Conservation (phyloP, 92 coral and sea anemone species). For the Porites lobata region DNA sequence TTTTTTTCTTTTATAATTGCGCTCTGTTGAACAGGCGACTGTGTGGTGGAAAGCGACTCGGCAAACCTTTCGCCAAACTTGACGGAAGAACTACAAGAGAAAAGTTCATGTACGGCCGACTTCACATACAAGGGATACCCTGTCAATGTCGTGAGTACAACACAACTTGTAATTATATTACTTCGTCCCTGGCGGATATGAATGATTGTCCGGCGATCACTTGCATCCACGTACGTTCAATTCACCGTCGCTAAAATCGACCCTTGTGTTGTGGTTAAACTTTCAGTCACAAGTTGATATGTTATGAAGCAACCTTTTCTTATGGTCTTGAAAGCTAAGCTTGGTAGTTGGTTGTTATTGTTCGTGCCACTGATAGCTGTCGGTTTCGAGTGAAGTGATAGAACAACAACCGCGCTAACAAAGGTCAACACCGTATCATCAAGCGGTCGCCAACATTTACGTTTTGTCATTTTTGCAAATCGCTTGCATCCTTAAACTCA, state of each 20-base stretch:
- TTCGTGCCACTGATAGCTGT: conserved; percentile 62
- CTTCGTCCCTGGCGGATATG: conserved; percentile 25
- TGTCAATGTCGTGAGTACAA: conserved; percentile 93
- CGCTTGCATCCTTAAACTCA: conserved; percentile 1
- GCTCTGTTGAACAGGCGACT: conserved; percentile 81
- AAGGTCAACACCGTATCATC: conserved; percentile 83
- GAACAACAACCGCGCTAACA: conserved; percentile 71
- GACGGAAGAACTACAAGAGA: conserved; percentile 80
- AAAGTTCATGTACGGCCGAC: conserved; percentile 91
- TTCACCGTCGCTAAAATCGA: background rate
- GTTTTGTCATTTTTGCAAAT: conserved; percentile 49
- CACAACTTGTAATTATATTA: background rate
- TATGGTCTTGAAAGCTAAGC: conserved; percentile 4
- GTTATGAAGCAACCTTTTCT: background rate
- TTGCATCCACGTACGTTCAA: conserved; percentile 7
- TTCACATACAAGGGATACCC: conserved; percentile 98
- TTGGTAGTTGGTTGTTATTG: conserved; percentile 8
- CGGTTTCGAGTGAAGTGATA: conserved; percentile 86
- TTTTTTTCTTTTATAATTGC: conserved; percentile 30
- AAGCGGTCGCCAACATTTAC: conserved; percentile 54
- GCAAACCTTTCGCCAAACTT: conserved; percentile 71
- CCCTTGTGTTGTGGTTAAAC: background rate
- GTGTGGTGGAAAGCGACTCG: conserved; percentile 98
- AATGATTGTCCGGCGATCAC: background rate
- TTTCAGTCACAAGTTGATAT: background rate